Conservation (phyloP, 2,797 vertebrate genomes). For the Cyclopterus lumpus region DNA sequence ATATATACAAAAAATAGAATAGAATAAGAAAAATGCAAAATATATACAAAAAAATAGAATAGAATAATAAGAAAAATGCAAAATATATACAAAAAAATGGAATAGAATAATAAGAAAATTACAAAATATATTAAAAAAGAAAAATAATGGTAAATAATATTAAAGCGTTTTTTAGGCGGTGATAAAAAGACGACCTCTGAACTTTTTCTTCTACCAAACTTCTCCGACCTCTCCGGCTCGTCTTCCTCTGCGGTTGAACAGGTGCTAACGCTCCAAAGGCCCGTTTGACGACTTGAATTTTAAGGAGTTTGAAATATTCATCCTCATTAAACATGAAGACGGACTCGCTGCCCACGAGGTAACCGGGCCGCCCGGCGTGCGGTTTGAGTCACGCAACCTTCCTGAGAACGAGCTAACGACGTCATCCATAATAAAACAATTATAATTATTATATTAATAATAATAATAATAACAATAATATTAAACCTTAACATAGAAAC, state of each 20-base stretch:
- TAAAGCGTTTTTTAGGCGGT: no score
- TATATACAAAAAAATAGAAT: no score
- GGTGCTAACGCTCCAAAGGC: conserved; percentile 53
- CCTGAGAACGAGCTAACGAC: conserved; percentile 10
- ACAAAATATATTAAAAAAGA: no score
- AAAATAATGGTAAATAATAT: no score
- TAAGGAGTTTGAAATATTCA: conserved; percentile 78
- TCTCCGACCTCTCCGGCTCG: not conserved
- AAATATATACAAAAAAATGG: no score
- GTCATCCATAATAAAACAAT: not conserved
- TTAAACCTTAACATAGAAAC: not conserved
- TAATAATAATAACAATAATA: no score
- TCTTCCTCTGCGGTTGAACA: conserved; percentile 36
- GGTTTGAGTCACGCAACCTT: not conserved
- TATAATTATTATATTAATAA: no score
- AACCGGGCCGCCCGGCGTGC: not conserved
- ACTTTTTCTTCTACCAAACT: not conserved
- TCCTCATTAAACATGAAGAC: conserved; percentile 81
- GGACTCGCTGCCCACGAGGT: not conserved
- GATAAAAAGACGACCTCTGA: no score
- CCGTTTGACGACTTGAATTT: conserved; percentile 64
- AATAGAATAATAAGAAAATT: no score
- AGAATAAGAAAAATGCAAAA: no score
- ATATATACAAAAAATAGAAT: no score
- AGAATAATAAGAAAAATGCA: no score